Evolutionary conservation across 2,888 invertebrate species (phyloP), one percentile per base, ranked within the genome.

Genomic region (Papilio demoleus): DNA sequence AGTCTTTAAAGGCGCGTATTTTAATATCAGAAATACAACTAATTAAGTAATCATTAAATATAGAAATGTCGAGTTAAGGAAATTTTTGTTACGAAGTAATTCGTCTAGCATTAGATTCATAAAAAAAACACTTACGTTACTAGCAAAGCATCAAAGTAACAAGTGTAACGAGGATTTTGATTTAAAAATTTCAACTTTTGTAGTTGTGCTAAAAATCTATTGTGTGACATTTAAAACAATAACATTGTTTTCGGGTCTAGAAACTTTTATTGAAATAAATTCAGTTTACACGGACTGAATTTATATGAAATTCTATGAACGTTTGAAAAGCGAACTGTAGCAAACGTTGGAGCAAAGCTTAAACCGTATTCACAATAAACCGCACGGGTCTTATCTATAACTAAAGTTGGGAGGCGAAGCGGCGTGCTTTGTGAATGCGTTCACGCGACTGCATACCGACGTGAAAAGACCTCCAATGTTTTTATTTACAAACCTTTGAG

Each of bases 361-460:
- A 56, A 53, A 56, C 53, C 53, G 53, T 56, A 56, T 56, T 56
- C 53, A 56, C 53, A 31, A 56, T 56, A 56, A 56, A 56, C 53
- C 53, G 53, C 53, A 56, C 31, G 9, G 53, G n/a, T 56, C 31
- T 56, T 56, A 56, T 56, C 53, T 56, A n/a, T 56, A 56, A 56
- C 31, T 56, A 17, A 56, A 56, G 53, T 56, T 56, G 53, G 53
- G 31, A 17, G 53, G 53, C 53, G 53, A 31, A 56, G 53, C 53
- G 31, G 31, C 31, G 53, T 27, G 22, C 50, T 50, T 56, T 56
- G 53, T 56, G 53, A 56, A 56, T 56, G 53, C 31, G 53, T 56
- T 56, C 53, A 31, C 53, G 53, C 53, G 53, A 56, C 14, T 56
- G 53, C 53, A 56, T 56, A 31, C 31, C 17, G 8, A 53, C 53